Evolutionary conservation across 1,140 invertebrate genomes (phyloP), one percentile per base, ranked within the genome.

Genomic region (Drosophila bocqueti): DNA sequence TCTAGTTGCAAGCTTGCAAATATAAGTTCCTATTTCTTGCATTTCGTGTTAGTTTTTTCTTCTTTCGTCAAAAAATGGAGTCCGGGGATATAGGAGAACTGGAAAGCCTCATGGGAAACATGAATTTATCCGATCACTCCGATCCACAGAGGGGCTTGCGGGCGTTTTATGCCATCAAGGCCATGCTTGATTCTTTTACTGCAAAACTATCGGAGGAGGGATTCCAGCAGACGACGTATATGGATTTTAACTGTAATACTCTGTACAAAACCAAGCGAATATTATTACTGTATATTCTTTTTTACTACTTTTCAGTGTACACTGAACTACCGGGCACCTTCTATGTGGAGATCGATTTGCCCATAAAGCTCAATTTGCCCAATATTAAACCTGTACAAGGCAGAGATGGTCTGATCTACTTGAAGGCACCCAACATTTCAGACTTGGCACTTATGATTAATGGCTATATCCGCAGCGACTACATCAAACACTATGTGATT

Each of bases 171-270:
- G 49, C 0, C 4, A 4, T 31, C 16, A 11, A 18, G 10, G 16
- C 0, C 1, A 13, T 52, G 3, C 11, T 18, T 11, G 0, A 1
- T 3, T 1, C 31, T 52, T 8, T 31, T 52, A 13, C 6, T 3
- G 6, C 11, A 0, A 52, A 34, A 18, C 2, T 34, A 9, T 0
- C 6, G 1, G 4, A 3, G 0, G 3, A 13, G 5, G 4, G 16
- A 13, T n/a, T 34, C 10, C 5, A 34, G n/a, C 4, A 3, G 26
- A 50, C 47, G 9, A 9, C n/a, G 0, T 18, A 31, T 13, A 13
- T 10, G 26, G 10, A 31, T 7, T 18, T 18, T 11, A 34, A 6
- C n/a, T 7, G 49, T 52, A 52, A 52, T 3, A 6, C 11, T 0
- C 3, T 31, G 4, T 3, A 13, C 1, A 18, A 31, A 52, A 34